phyloP scores from a whole-genome alignment of 2,113 vertebrate genomes.

The Channa argus region DNA sequence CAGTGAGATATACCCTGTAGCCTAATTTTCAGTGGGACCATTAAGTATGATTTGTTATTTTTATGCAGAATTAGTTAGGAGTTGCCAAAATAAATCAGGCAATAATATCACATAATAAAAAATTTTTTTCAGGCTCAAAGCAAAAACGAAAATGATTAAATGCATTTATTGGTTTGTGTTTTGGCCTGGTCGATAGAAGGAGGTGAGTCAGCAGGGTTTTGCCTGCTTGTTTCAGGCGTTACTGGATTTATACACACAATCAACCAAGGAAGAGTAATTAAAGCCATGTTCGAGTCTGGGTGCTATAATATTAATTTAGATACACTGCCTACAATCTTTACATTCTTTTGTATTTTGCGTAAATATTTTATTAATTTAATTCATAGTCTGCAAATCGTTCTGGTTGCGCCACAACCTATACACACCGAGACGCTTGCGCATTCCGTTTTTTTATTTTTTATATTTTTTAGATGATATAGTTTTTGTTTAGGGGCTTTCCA shows the following conservation, averaged over 20 bases:
- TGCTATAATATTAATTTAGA: no score
- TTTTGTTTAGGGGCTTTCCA: background rate
- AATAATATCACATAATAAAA: background rate
- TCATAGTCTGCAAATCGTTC: no score
- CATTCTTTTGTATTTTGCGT: no score
- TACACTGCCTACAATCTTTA: no score
- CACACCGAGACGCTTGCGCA: no score
- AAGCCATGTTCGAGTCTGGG: no score
- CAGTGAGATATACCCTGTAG: background rate
- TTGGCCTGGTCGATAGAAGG: conserved; percentile 6
- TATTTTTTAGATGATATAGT: no score
- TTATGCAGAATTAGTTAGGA: background rate
- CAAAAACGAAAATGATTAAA: conserved; percentile 15
- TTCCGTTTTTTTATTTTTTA: no score
- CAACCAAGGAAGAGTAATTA: no score
- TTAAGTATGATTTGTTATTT: background rate
- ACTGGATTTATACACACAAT: background rate
- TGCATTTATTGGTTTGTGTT: conserved; percentile 2
- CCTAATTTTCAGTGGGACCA: conserved; percentile 3
- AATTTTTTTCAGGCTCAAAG: background rate
- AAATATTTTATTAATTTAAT: no score
- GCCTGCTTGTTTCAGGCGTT: background rate
- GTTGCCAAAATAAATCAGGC: background rate
- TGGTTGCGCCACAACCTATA: no score
- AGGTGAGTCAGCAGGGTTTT: background rate